Percentiles rank a stretch among this genome's conserved stretches.
These are phyloP conservation scores for Amiota communis DNA, from an alignment of 2,888 invertebrate species.

Conservation along the genomic window DNA sequence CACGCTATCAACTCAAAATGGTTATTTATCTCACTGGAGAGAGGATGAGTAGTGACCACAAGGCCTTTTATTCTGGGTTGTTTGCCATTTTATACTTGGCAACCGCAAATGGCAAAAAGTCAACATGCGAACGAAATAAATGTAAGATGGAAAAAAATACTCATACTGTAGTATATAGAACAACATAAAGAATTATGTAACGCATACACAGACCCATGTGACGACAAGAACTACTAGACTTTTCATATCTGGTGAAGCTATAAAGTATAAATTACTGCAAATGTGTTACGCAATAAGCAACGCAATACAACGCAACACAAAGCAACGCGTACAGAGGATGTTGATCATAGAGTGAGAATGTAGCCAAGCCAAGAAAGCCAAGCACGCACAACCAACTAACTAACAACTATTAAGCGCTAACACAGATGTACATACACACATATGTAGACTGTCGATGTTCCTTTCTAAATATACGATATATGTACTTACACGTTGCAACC, in stretches of 20 bases:
- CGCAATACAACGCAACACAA: neutral
- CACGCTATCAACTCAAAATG: neutral
- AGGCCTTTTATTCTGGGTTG: conserved; percentile 25
- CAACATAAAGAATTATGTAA: conserved; percentile 27
- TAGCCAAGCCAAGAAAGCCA: neutral
- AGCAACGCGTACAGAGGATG: neutral
- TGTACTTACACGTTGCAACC: neutral
- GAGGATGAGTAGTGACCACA: neutral
- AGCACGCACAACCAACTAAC: conserved; percentile 66
- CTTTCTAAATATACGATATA: neutral
- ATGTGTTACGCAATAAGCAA: conserved; percentile 51
- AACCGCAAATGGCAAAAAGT: conserved; percentile 65
- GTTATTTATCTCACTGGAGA: neutral
- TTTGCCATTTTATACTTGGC: conserved; percentile 58
- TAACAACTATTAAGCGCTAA: conserved; percentile 63
- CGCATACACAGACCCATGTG: conserved; percentile 27
- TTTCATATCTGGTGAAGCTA: conserved; percentile 63
- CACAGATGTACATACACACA: conserved; percentile 19
- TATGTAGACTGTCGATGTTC: neutral
- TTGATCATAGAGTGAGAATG: neutral
- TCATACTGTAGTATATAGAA: neutral
- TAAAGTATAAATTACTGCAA: conserved; percentile 66
- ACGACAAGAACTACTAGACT: conserved; percentile 40
- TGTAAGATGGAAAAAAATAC: conserved; percentile 33
- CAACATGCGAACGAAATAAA: conserved; percentile 59